These are phyloP conservation scores for Nymphalis urticae DNA, from an alignment of 2,888 invertebrate genomes.

Conservation along the genomic window DNA sequence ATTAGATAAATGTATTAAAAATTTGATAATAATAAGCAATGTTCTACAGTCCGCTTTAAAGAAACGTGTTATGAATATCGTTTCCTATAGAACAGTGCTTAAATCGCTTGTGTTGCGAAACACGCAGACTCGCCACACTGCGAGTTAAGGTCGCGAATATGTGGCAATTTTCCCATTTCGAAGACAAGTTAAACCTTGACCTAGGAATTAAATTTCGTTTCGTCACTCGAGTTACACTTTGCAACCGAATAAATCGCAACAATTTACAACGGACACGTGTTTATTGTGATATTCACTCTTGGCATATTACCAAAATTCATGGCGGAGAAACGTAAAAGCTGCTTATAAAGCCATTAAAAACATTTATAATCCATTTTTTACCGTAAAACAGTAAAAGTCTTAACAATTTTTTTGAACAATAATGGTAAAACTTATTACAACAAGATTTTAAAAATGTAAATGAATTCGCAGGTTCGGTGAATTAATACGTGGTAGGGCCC, in stretches of 20 bases:
- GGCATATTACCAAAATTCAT: conserved; percentile 22
- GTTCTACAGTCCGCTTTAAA: conserved; percentile 18
- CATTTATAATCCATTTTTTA: background rate
- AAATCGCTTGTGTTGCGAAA: conserved; percentile 39
- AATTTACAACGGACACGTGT: conserved; percentile 32
- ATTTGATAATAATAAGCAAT: conserved; percentile 11
- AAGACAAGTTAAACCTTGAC: conserved; percentile 79
- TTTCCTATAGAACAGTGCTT: conserved; percentile 37
- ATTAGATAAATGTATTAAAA: too few relatives aligned
- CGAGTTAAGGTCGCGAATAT: conserved; percentile 75
- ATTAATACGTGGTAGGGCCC: conserved; percentile 2
- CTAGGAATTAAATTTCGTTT: conserved; percentile 77
- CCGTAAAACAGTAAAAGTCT: background rate
- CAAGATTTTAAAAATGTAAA: background rate
- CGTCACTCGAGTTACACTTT: conserved; percentile 64
- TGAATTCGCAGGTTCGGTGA: background rate
- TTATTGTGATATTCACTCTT: conserved; percentile 18
- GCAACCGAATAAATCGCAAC: conserved; percentile 42
- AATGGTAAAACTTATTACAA: background rate
- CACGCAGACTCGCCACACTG: conserved; percentile 67
- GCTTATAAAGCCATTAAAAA: background rate
- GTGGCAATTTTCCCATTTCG: conserved; percentile 81
- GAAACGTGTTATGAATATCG: conserved; percentile 37
- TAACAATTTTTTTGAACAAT: background rate
- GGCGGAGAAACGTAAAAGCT: conserved; percentile 2